Base-by-base conservation (phyloP, 2,888 invertebrate genomes). In the Pilophorus perplexus region DNA sequence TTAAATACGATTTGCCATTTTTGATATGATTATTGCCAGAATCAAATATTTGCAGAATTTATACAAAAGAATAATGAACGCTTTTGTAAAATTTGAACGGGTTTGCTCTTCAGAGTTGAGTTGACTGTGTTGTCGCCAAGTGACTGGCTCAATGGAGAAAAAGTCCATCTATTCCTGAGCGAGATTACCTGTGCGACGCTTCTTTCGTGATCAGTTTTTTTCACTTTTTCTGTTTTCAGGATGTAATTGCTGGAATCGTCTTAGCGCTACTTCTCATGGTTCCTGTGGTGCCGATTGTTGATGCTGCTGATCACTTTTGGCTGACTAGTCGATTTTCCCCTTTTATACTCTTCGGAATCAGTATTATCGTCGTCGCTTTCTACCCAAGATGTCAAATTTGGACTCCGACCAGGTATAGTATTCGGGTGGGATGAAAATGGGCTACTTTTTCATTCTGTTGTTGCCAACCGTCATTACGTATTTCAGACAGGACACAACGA, bases 401-500 rank as follows among this genome's bases (percentile, higher is more conserved):
- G 93, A 93, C 92, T 60, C 93, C 93, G 5, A 93, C 93, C 16
- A 86, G 88, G 90, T 89, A 79, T 64, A 22, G 33, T 50, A 44
- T 28, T 16, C 55, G n/a, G n/a, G n/a, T n/a, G n/a, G n/a, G n/a
- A n/a, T n/a, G n/a, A n/a, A n/a, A n/a, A n/a, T 33, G 33, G 10
- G 33, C 6, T 33, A 33, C 12, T 33, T 33, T 33, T 33, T 33
- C 12, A 33, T 12, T n/a, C n/a, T n/a, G n/a, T n/a, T n/a, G n/a
- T n/a, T n/a, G n/a, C n/a, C 12, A 44, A 20, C 37, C 8, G 4
- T 57, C 22, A 16, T 59, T 46, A 28, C n/a, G n/a, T 50, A 2
- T 81, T 81, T 5, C 78, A 90, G 94, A 75, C 92, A 93, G 22
- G 94, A 95, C 78, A 94, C 94, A 0, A 85, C 91, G 1, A 88